Evolutionary conservation across 1,140 invertebrate genomes (phyloP).

Genomic region (Linepithema humile): DNA sequence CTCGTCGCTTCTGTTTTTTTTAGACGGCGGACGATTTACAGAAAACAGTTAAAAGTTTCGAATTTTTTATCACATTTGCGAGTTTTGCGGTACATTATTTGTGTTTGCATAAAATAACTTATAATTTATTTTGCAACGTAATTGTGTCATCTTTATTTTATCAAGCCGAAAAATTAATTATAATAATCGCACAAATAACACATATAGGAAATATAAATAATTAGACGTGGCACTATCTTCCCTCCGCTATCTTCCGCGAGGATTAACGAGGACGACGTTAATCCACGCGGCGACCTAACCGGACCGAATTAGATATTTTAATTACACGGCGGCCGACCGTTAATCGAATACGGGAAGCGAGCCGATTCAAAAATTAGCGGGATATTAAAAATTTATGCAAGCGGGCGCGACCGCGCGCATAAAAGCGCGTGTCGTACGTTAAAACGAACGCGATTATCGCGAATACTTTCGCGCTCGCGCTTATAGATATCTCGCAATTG

Average conservation of each 20-base stretch:
- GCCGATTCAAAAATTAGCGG: conserved; percentile 36
- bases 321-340: conserved; percentile 32
- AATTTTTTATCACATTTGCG: neutral
- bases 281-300: conserved; percentile 29
- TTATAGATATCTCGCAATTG: conserved; percentile 70
- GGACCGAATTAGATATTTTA: conserved; percentile 55
- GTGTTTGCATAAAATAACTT: too few relatives aligned
- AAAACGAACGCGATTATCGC: conserved; percentile 48
- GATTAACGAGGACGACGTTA: conserved; percentile 36
- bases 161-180: neutral
- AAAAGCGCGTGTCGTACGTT: conserved; percentile 38
- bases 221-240: neutral
- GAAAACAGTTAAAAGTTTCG: too few relatives aligned
- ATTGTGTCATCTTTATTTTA: neutral
- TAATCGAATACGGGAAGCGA: conserved; percentile 28
- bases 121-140: neutral
- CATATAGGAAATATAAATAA: neutral
- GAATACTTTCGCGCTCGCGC: conserved; percentile 51
- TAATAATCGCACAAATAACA: neutral
- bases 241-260: neutral
- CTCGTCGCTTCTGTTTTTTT: neutral
- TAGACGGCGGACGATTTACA: neutral
- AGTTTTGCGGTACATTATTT: too few relatives aligned
- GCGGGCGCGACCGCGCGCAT: conserved; percentile 17
- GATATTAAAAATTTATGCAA: conserved; percentile 49